phyloP scores from a whole-genome alignment of 2,113 vertebrate species.

The Notothenia rossii region DNA sequence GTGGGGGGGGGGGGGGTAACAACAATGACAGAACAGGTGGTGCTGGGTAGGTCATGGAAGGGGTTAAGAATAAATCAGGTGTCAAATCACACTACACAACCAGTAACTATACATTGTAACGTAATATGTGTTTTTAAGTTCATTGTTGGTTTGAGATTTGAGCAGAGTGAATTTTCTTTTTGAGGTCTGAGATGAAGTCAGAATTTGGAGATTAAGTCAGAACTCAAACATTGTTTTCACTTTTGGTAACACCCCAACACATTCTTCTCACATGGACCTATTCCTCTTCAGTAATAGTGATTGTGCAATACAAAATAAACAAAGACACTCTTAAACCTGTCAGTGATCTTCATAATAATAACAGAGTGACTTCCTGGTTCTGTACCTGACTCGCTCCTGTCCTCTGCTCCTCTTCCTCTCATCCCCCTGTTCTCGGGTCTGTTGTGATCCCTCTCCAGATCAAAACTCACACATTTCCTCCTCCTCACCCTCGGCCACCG shows the following conservation, averaged over 20 bases:
- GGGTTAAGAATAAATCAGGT: not conserved
- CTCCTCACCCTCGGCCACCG: slow-evolving; percentile 80
- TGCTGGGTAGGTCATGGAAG: not conserved
- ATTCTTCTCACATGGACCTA: too few relatives aligned
- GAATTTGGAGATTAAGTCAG: too few relatives aligned
- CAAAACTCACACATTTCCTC: slow-evolving; percentile 82
- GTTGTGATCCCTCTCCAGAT: slow-evolving; percentile 63
- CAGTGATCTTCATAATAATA: not conserved
- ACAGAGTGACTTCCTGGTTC: not conserved
- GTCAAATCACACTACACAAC: not conserved
- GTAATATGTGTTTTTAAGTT: too few relatives aligned
- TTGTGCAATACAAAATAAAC: too few relatives aligned
- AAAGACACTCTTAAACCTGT: not conserved
- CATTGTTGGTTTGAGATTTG: too few relatives aligned
- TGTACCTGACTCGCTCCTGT: slow-evolving; percentile 64
- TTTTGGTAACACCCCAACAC: too few relatives aligned
- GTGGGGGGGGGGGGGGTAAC: too few relatives aligned
- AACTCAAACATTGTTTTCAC: too few relatives aligned
- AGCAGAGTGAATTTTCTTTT: too few relatives aligned
- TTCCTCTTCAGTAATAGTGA: too few relatives aligned
- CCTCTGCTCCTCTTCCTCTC: slow-evolving; percentile 15
- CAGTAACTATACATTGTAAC: too few relatives aligned
- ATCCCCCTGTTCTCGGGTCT: not conserved
- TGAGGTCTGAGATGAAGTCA: too few relatives aligned
- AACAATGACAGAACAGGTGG: not conserved